Evolutionary conservation across 1,140 invertebrate species (phyloP).

Genomic region (Teleogryllus occipitalis): DNA sequence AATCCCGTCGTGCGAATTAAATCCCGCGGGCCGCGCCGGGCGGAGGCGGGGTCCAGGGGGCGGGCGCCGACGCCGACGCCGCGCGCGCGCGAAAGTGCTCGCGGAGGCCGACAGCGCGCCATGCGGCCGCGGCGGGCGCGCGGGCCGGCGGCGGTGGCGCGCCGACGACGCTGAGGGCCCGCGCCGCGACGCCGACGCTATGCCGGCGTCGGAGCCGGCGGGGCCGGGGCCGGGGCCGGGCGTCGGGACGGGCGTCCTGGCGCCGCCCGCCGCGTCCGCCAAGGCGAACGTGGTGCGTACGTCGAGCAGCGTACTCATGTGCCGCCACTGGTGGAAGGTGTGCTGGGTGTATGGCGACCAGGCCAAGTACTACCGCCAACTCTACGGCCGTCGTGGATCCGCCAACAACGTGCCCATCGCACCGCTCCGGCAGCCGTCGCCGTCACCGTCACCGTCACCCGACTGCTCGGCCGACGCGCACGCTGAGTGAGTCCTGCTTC

Average conservation of each 20-base stretch:
- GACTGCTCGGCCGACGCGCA: not conserved
- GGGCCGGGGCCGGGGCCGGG: not conserved
- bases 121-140: not conserved
- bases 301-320: constrained; percentile 51
- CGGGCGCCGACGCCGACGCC: too few relatives aligned
- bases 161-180: too few relatives aligned
- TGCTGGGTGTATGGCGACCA: constrained; percentile 79
- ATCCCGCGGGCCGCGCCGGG: too few relatives aligned
- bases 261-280: not conserved
- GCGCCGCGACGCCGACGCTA: not conserved
- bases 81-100: not conserved
- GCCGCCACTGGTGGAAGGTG: constrained; percentile 80
- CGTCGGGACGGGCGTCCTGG: not conserved
- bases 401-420: constrained; percentile 22
- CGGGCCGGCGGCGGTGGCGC: not conserved
- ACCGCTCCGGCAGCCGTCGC: constrained; percentile 19
- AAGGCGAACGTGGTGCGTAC: constrained; percentile 6
- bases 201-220: not conserved
- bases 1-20: too few relatives aligned
- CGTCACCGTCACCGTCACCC: not conserved
- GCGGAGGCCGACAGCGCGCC: not conserved
- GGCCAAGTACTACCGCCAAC: constrained; percentile 69
- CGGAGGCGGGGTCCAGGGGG: too few relatives aligned
- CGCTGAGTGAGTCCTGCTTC: not conserved
- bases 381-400: constrained; percentile 55